These are phyloP conservation scores for Albula goreensis DNA, from an alignment of 2,113 vertebrate genomes.

Conservation along the genomic window DNA sequence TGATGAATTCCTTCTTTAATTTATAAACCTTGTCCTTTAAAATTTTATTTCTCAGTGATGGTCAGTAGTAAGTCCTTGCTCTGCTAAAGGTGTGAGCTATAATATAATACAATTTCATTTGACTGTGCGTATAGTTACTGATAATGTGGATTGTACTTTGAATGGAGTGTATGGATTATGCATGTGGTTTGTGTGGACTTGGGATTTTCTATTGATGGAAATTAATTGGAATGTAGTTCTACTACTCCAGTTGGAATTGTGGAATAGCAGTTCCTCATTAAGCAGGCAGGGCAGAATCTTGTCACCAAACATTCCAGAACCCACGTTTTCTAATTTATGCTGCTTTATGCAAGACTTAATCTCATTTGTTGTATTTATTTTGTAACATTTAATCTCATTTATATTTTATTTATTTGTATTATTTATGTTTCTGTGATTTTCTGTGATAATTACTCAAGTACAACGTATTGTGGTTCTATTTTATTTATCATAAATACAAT, in stretches of 20 bases:
- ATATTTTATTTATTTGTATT: not conserved
- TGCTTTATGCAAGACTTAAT: constrained; percentile 1
- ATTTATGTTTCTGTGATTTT: not conserved
- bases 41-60: not conserved
- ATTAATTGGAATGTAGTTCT: not conserved
- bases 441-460: not conserved
- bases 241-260: not conserved
- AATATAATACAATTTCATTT: not conserved
- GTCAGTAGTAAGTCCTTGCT: not conserved
- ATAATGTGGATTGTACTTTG: not conserved
- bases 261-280: not conserved
- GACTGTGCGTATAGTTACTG: not conserved
- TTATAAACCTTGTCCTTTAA: not conserved
- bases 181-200: not conserved
- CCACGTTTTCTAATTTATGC: not conserved
- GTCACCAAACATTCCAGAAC: not conserved
- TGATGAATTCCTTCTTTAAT: not conserved
- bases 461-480: not conserved
- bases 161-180: not conserved
- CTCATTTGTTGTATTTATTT: not conserved
- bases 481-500: not conserved
- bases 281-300: not conserved
- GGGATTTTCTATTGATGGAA: not conserved
- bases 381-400: not conserved
- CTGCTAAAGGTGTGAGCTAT: not conserved